Percentiles rank a stretch among this genome's conserved stretches.
These are phyloP conservation scores for Spatulosminthurus flaviceps DNA, from an alignment of 2,888 invertebrate species.

Conservation along the genomic window DNA sequence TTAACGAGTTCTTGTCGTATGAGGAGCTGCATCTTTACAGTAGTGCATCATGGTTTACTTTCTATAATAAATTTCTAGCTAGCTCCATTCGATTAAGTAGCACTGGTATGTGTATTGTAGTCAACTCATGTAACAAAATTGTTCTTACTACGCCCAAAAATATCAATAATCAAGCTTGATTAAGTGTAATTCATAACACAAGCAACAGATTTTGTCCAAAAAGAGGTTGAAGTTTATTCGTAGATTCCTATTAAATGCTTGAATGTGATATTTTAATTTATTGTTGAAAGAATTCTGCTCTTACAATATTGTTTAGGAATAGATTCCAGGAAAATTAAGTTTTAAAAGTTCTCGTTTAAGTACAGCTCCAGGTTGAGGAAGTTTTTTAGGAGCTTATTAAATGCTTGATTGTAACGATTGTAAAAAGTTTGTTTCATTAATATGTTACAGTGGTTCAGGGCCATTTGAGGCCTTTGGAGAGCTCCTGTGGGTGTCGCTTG, in stretches of 20 bases:
- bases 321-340: no score
- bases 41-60: constrained; percentile 40
- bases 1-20: constrained; percentile 34
- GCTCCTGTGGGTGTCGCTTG: constrained; percentile 44
- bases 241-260: no score
- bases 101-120: constrained; percentile 25
- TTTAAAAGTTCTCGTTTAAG: no score
- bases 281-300: no score
- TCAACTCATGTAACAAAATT: not conserved
- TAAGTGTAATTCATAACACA: not conserved
- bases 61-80: constrained; percentile 40
- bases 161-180: not conserved
- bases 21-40: constrained; percentile 34
- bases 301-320: no score
- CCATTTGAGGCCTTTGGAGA: constrained; percentile 53
- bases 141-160: constrained; percentile 6
- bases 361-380: no score
- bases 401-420: not conserved
- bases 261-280: no score
- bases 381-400: constrained; percentile 10
- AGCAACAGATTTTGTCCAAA: not conserved
- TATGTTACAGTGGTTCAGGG: constrained; percentile 50
- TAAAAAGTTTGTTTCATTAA: constrained; percentile 16
- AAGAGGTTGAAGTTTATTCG: no score
- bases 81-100: constrained; percentile 33